phyloP scores from a whole-genome alignment of 2,888 invertebrate genomes.

The Tolmerus cingulatus region DNA sequence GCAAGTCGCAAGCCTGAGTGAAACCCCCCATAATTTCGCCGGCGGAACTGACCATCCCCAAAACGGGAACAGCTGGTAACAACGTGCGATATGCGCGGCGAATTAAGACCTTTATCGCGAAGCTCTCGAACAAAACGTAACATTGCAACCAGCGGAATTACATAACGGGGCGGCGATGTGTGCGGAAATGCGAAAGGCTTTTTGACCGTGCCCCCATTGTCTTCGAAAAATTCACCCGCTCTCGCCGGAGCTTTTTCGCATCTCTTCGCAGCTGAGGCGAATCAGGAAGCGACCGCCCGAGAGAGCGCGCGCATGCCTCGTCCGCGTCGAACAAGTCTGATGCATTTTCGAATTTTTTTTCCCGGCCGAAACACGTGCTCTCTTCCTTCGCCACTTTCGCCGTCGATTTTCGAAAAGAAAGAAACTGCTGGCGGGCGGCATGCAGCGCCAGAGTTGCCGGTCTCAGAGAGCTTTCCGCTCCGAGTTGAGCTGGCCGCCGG shows the following conservation, averaged over 20 bases:
- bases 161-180: background rate
- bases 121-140: background rate
- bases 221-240: background rate
- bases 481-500: background rate
- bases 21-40: background rate
- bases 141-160: slow-evolving; percentile 16
- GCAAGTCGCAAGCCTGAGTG: background rate
- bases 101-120: slow-evolving; percentile 13
- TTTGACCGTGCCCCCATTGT: background rate
- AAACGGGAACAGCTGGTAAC: background rate
- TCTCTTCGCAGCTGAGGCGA: background rate
- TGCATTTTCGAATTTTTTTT: background rate
- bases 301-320: background rate
- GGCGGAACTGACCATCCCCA: background rate
- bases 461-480: slow-evolving; percentile 19
- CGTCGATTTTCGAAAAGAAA: slow-evolving; percentile 17
- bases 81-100: background rate
- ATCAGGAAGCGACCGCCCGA: background rate
- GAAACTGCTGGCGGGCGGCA: background rate
- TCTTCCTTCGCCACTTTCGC: slow-evolving; percentile 43
- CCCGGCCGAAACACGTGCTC: slow-evolving; percentile 24
- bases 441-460: background rate
- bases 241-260: background rate
- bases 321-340: background rate
- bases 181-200: background rate